Base-by-base conservation (phyloP, 2,888 invertebrate genomes). In the Papilio elwesi region DNA sequence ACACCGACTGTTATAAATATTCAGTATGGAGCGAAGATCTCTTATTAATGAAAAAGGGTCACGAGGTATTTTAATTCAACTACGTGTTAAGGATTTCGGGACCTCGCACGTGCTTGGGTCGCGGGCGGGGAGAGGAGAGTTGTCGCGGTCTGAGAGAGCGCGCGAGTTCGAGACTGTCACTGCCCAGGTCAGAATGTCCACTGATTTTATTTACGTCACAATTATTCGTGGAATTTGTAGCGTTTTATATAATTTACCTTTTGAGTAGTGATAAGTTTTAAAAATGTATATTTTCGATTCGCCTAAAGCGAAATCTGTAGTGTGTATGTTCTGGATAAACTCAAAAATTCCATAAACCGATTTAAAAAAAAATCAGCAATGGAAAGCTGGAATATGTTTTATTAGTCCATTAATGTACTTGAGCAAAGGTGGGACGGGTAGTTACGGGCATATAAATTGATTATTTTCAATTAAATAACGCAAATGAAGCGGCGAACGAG, bases 1-100 rank as follows among this genome's bases (percentile, higher is more conserved):
- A 12, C 86, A 78, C 71, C 76, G 77, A 4, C 26, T 26, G 77
- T 83, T 87, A 93, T 93, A 93, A 93, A 93, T 93, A 93, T 93
- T 93, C 93, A 92, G 88, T 85, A 87, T 87, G 87, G 88, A 89
- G 87, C 87, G 85, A 90, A 92, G 92, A 93, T 92, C 89, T 92
- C 92, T 90, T 93, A 92, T 92, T 93, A 93, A 93, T 93, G 93
- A 93, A 93, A 93, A 93, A 92, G 93, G 93, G 93, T 93, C 93
- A 91, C 89, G 85, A 89, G 93, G 90, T 90, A 93, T 93, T 93
- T 93, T 93, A 93, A 93, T 93, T 93, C 93, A 93, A 93, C 90
- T 92, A 92, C 91, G 93, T 93, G 93, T 90, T 90, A 89, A 91
- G 92, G 91, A 87, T 90, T 90, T 88, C 83, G 85, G 83, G 84